phyloP scores from a whole-genome alignment of 1,140 invertebrate species.

The Nylanderia fulva region DNA sequence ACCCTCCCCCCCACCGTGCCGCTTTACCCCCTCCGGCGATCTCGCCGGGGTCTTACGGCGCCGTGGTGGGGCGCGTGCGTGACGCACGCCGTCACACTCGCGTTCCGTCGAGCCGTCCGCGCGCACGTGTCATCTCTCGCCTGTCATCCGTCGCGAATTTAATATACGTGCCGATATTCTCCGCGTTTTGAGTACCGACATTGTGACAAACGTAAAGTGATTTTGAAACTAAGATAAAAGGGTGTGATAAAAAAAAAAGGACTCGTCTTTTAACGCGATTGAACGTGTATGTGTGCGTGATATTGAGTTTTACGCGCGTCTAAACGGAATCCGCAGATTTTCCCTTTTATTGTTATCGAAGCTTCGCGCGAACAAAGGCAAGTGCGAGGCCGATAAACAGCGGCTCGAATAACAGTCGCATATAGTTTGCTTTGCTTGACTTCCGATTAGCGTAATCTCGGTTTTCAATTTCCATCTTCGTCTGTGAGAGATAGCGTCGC shows the following conservation, averaged over 20 bases:
- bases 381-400: slow-evolving; percentile 12
- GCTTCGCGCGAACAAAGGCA: slow-evolving; percentile 37
- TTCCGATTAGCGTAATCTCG: background rate
- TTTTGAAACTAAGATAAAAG: too few species aligned
- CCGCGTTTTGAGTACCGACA: too few species aligned
- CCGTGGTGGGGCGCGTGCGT: slow-evolving; percentile 43
- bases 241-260: too few species aligned
- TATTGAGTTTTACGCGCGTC: too few species aligned
- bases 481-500: background rate
- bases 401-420: background rate
- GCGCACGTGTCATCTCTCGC: slow-evolving; percentile 62
- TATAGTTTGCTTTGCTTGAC: background rate
- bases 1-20: slow-evolving; percentile 4
- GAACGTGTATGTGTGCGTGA: too few species aligned
- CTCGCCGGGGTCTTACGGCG: slow-evolving; percentile 68
- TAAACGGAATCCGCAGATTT: background rate
- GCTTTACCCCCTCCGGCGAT: slow-evolving; percentile 58
- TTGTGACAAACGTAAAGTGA: too few species aligned
- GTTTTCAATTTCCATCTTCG: background rate
- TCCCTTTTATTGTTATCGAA: background rate
- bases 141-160: background rate
- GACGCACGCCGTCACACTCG: slow-evolving; percentile 76
- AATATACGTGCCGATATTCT: background rate
- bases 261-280: too few species aligned
- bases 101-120: slow-evolving; percentile 68